Evolutionary conservation across 2,888 invertebrate genomes (phyloP), one percentile per base, ranked within the genome.

Genomic region (Diplazon laetatorius): DNA sequence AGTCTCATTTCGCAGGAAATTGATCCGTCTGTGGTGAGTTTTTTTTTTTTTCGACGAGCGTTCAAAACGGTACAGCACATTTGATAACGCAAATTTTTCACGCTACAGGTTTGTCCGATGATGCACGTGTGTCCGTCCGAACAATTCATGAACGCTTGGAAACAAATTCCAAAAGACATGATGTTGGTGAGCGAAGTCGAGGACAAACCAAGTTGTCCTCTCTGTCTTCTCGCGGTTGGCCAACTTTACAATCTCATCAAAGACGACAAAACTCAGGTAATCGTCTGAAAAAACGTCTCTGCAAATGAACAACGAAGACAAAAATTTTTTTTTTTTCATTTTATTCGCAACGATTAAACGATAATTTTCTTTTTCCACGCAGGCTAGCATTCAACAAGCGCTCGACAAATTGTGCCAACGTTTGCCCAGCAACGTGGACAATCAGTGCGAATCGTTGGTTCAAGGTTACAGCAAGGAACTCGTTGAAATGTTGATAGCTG

Each of bases 161-260:
- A 86, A 16, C 76, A 84, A 72, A 79, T 89, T 76, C 86, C 88
- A 48, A 89, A 90, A 57, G 93, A 93, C 66, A 92, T 94, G 75
- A 92, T 93, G 82, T 89, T 92, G 76, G 85, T 87, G 78, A 90
- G 91, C 68, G 92, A 93, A 85, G 87, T 91, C 0, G 90, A 92
- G 20, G 93, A 94, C 63, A 94, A 95, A 83, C 93, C 94, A 16
- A 95, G 94, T 85, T 97, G 98, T 87, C 95, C 96, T 0, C 91
- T 98, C 8, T 98, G 98, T 87, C 92, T 97, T 76, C 95, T 97
- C 89, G 96, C 96, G 2, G 94, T 97, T 0, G 93, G 94, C 73
- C 94, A 96, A 90, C 91, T 97, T 12, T 95, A 96, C 87, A 91
- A 93, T 39, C 93, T 94, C 90, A 93, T 97, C 10, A 94, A 95